Conservation (phyloP, 2,797 vertebrate species). For the Limnodromus scolopaceus region DNA sequence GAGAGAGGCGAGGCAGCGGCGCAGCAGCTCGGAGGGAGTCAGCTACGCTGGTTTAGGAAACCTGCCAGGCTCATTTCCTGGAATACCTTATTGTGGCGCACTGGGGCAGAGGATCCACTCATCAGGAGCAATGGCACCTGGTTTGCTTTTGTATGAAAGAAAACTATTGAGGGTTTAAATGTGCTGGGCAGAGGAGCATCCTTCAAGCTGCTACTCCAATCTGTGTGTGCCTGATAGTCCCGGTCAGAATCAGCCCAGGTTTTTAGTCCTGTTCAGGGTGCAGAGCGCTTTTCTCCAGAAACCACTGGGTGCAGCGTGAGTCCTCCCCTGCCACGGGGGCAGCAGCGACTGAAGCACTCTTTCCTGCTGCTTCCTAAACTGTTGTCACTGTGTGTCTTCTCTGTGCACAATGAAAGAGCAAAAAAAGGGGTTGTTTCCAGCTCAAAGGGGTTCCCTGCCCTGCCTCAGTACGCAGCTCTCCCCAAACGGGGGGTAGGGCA, state of each 20-base stretch:
- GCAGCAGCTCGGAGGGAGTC: rapidly evolving
- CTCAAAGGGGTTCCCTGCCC: not conserved
- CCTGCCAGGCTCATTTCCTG: not conserved
- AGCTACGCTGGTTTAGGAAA: not conserved
- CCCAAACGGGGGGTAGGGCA: not conserved
- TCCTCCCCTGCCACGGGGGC: not conserved
- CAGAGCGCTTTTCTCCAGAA: not conserved
- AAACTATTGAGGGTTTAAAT: not conserved
- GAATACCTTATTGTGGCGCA: not conserved
- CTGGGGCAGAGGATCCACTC: not conserved
- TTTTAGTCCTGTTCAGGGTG: not conserved
- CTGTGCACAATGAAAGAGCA: not conserved
- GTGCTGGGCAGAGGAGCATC: not conserved
- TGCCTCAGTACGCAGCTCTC: not conserved
- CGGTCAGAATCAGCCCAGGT: rapidly evolving
- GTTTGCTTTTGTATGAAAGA: not conserved
- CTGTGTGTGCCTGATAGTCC: not conserved
- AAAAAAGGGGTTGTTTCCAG: not conserved
- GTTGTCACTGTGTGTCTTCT: not conserved
- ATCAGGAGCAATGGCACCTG: not conserved
- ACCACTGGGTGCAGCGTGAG: rapidly evolving
- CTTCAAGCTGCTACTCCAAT: not conserved
- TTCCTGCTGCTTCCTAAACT: not conserved
- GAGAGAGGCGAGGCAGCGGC: not conserved
- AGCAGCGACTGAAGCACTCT: not conserved